Conservation (phyloP, 2,113 vertebrate species). For the Phodopus roborovskii region DNA sequence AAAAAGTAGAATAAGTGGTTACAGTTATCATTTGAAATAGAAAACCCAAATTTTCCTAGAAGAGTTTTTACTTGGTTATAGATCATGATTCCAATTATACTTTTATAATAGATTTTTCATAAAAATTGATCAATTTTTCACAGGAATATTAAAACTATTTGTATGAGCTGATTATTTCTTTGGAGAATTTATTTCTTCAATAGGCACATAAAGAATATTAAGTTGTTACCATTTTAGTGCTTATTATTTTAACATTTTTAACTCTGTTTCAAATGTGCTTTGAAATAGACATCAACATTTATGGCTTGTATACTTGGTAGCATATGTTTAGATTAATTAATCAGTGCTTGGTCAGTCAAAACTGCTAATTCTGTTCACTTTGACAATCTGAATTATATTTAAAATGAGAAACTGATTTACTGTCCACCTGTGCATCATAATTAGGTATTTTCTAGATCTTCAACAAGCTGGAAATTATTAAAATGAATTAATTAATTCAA, state of each 20-base stretch:
- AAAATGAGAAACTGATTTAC: background rate
- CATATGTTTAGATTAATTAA: constrained; percentile 76
- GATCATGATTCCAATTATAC: background rate
- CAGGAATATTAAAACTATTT: background rate
- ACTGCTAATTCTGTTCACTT: constrained; percentile 63
- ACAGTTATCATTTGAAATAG: background rate
- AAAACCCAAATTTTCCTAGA: background rate
- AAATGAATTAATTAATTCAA: background rate
- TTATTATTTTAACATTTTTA: constrained; percentile 70
- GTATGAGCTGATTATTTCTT: background rate
- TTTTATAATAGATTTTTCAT: background rate
- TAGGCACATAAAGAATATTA: background rate
- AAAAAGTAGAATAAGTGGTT: background rate
- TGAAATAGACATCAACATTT: constrained; percentile 67
- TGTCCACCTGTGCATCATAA: background rate
- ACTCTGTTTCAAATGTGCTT: constrained; percentile 59
- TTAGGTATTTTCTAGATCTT: background rate
- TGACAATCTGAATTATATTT: background rate
- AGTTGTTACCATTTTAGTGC: constrained; percentile 13
- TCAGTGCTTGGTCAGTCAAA: constrained; percentile 67
- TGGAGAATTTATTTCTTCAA: background rate
- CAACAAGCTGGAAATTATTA: background rate
- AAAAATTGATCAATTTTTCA: constrained; percentile 25
- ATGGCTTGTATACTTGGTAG: constrained; percentile 67
- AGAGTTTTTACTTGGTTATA: background rate